Percentiles rank a stretch among this genome's conserved stretches.
phyloP scores from a whole-genome alignment of 2,113 vertebrate species.

The Ctenodactylus gundi region DNA sequence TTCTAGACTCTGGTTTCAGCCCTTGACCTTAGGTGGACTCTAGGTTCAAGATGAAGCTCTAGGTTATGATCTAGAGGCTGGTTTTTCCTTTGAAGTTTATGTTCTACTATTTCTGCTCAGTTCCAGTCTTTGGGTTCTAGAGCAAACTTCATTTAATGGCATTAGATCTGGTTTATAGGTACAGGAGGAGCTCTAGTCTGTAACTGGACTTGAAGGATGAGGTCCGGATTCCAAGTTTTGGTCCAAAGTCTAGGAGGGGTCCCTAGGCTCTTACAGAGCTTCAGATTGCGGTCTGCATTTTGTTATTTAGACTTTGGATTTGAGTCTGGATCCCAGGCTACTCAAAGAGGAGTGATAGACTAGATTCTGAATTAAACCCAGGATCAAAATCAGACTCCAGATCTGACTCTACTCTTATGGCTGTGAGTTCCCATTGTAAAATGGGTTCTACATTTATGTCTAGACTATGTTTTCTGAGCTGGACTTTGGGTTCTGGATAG shows the following conservation, averaged over 20 bases:
- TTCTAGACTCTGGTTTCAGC: background rate
- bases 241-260: background rate
- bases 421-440: background rate
- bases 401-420: background rate
- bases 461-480: background rate
- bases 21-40: background rate
- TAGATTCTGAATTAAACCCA: background rate
- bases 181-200: background rate
- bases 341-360: background rate
- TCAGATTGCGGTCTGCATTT: background rate
- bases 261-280: background rate
- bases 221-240: background rate
- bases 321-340: background rate
- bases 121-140: background rate
- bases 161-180: background rate
- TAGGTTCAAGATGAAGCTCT: background rate
- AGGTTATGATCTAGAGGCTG: background rate
- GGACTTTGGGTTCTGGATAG: background rate
- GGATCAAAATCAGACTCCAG: background rate
- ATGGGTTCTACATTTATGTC: background rate
- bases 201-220: background rate
- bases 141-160: background rate
- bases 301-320: background rate
- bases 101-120: background rate
- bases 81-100: background rate